Evolutionary conservation across 2,797 vertebrate genomes (phyloP), one percentile per base, ranked within the genome.

Genomic region (Cuculus canorus): DNA sequence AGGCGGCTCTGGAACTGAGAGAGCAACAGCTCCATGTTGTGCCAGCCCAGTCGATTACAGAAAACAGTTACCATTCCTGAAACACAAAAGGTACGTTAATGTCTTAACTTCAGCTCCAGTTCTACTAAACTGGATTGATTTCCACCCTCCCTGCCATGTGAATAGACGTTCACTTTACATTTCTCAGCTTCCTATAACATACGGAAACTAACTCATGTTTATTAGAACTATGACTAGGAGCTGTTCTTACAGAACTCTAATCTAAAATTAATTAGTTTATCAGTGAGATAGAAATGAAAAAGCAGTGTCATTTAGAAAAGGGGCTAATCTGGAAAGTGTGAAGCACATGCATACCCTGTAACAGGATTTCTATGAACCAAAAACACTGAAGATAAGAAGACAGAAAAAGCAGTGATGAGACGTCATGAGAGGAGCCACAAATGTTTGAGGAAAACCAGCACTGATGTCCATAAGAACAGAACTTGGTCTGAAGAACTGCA

Each of bases 1-100:
- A 99, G 98, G 45, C 99, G 98, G 93, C 99, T 99, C 98, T 99
- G 99, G 97, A 99, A 99, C 96, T 99, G 99, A 28, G 99, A 99
- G 57, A 99, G 97, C 32, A 99, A 96, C 45, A 99, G 95, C 94
- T 99, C 99, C 98, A 99, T 98, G 96, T 99, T 99, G 98, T 99
- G 98, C 99, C 99, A 99, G 60, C 99, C 99, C 82, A 99, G 98
- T 10, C 98, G 98, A 91, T 98, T 99, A 97, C 98, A 99, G 98
- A 99, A 99, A 86, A 99, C 98, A 0, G 98, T 99, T 68, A 99
- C 97, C 99, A 99, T 99, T 71, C 99, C 99, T 99, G 96, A 53
- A 97, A 97, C 39, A 97, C 19, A 92, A 30, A 97, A 94, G 16
- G 37, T 54, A 66, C 16, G 47, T 39, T 33, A 24, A 28, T 4